Evolutionary conservation across 2,797 vertebrate species (phyloP), one percentile per base, ranked within the genome.

Genomic region (Podargus strigoides): DNA sequence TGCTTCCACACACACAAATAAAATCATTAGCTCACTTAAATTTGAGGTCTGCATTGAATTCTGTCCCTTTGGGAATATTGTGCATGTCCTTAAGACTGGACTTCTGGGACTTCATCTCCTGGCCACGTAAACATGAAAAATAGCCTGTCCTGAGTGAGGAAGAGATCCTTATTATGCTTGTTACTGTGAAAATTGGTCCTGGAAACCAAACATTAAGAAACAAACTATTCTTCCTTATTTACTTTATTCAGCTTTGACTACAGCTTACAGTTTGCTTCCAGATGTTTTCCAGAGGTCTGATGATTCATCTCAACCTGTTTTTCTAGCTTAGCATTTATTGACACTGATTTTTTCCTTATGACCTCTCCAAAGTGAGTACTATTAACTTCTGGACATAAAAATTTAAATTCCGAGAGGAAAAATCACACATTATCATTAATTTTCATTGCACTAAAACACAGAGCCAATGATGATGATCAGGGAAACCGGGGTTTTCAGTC

Each of bases 181-280:
- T 56, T 93, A 59, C 20, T 68, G 7, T 74, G 62, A 91, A 92
- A 80, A 85, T 74, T 34, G 2, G 12, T 56, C 39, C 24, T 78
- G 55, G 39, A 94, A 94, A 75, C 64, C 50, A 94, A 94, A 85
- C 8, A 58, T 62, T 55, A n/a, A 90, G 73, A 68, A 88, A 87
- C 41, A 83, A 86, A 14, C 12, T 60, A 39, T 75, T 89, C 69
- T 78, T 89, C 60, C 49, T 89, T 18, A 39, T 85, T 85, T 85
- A 44, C 39, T 85, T 94, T 50, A 81, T 68, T 86, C 69, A 72
- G 1, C 53, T 85, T 87, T 77, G 64, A 83, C 49, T 41, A 24
- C 56, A 92, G 68, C 16, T 87, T 44, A 62, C 22, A 64, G 4
- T 9, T 72, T 64, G 42, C 50, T 89, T 89, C 72, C 73, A 84